A percentile compares a stretch with the other conserved stretches of the same genome.
phyloP scores from a whole-genome alignment of 2,888 invertebrate genomes.

The Ischnus inquisitorius region DNA sequence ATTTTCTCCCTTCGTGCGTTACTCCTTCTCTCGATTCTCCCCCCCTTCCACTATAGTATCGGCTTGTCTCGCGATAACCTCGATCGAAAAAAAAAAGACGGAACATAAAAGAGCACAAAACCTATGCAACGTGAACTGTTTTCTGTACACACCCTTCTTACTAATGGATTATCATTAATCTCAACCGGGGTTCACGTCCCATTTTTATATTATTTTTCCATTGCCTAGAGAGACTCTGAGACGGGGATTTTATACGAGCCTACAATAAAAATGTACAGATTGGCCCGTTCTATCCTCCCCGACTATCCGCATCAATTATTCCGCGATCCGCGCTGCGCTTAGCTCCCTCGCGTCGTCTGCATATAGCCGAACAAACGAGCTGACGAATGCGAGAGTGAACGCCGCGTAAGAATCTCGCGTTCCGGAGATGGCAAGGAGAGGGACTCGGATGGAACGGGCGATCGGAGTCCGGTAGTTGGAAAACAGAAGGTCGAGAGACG shows the following conservation, averaged over 20 bases:
- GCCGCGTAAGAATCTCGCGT: conserved; percentile 64
- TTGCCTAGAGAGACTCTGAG: not conserved
- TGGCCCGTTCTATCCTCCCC: not conserved
- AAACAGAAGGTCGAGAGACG: conserved; percentile 64
- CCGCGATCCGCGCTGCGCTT: conserved; percentile 20
- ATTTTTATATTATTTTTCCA: not conserved
- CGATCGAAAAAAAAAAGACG: conserved; percentile 21
- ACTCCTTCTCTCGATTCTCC: conserved; percentile 16
- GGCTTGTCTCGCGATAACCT: conserved; percentile 43
- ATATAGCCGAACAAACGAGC: conserved; percentile 68
- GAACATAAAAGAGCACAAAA: not conserved
- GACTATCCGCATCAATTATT: conserved; percentile 45
- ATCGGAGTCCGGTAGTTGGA: conserved; percentile 45
- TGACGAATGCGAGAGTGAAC: conserved; percentile 64
- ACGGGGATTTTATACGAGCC: not conserved
- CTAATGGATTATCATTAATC: conserved; percentile 1
- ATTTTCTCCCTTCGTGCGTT: not conserved
- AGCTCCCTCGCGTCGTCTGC: conserved; percentile 56
- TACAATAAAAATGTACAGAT: conserved; percentile 19
- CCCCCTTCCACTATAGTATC: conserved; percentile 45
- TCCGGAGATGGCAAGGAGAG: conserved; percentile 53
- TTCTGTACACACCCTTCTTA: not conserved
- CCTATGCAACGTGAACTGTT: not conserved
- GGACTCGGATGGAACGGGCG: conserved; percentile 7
- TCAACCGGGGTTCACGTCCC: not conserved